A percentile compares a stretch with the other conserved stretches of the same genome.
phyloP scores from a whole-genome alignment of 1,140 invertebrate genomes.

The Marisa cornuarietis region DNA sequence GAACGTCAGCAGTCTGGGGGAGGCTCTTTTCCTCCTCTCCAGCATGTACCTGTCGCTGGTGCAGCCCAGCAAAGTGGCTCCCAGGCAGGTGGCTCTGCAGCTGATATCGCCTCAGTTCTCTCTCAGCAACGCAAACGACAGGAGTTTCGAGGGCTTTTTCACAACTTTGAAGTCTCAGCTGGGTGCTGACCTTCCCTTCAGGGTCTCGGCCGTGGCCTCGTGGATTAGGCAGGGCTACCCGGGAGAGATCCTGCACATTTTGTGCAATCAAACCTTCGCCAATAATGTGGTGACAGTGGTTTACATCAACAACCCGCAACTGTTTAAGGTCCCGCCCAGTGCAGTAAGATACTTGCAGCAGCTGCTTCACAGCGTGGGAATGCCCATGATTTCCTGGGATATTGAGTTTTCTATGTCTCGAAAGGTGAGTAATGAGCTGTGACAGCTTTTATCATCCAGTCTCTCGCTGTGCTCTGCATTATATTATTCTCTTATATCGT shows the following conservation, averaged over 20 bases:
- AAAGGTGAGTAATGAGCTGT: constrained; percentile 25
- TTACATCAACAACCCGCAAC: constrained; percentile 24
- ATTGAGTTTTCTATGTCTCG: constrained; percentile 26
- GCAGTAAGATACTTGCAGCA: constrained; percentile 29
- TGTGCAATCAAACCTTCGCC: constrained; percentile 15
- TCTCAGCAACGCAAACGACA: neutral
- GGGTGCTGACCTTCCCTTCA: neutral
- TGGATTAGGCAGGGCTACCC: constrained; percentile 11
- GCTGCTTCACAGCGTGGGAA: constrained; percentile 28
- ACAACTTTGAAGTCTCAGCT: neutral
- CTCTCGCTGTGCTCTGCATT: neutral
- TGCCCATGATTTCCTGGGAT: constrained; percentile 42
- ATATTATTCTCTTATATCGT: neutral
- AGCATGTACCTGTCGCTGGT: constrained; percentile 13
- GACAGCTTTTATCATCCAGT: neutral
- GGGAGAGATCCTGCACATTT: constrained; percentile 1
- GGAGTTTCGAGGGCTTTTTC: constrained; percentile 8
- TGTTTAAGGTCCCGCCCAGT: neutral
- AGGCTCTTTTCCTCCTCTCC: constrained; percentile 19
- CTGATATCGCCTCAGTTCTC: neutral
- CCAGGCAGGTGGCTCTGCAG: neutral
- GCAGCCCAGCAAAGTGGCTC: neutral
- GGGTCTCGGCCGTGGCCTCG: constrained; percentile 7
- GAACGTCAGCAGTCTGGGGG: constrained; percentile 24
- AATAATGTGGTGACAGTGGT: constrained; percentile 20